Base-by-base conservation (phyloP, 2,113 vertebrate genomes). In the Microtus ochrogaster region DNA sequence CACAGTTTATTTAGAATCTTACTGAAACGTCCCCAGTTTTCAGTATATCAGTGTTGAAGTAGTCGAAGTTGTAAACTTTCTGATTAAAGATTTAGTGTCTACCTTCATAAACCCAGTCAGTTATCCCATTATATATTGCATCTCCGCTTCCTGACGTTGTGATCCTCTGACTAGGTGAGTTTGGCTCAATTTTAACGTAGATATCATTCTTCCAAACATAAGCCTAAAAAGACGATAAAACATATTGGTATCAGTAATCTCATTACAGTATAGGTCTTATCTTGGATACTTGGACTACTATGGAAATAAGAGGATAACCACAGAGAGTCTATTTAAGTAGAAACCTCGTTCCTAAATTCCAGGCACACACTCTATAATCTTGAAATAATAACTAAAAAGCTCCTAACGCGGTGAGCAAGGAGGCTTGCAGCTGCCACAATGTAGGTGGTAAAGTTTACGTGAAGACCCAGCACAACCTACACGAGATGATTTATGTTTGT, bases 101-200 rank as follows among this genome's bases (percentile, higher is more conserved):
- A 99, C 99, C 99, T 98, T 99, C 99, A 98, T 99, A 99, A 61
- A 99, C 99, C 99, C 99, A 99, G 98, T 99, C 99, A 96, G 99
- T 98, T 95, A 99, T 96, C 92, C 99, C 99, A 97, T 99, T 99
- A 61, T 98, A 99, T 97, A 99, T 98, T 96, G 98, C 97, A 96
- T 99, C 99, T 97, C 99, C 98, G 97, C 99, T 97, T 92, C 99
- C 99, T 84, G 98, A 98, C 22, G 24, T 2, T 55, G 99, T 99
- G 95, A 99, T 97, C 94, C 98, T 98, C 1, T 98, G 84, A 95
- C 96, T n/a, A 36, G 81, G 0, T 83, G 88, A 97, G 70, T 89
- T 95, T 96, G 99, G 98, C 68, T 98, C 94, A 78, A 86, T 66
- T 98, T 99, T 99, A 76, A 99, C 22, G 91, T 99, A 99, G 98